A percentile compares a stretch with the other conserved stretches of the same genome.
Evolutionary conservation across 2,113 vertebrate species (phyloP).

Genomic region (Leptodactylus fuscus): DNA sequence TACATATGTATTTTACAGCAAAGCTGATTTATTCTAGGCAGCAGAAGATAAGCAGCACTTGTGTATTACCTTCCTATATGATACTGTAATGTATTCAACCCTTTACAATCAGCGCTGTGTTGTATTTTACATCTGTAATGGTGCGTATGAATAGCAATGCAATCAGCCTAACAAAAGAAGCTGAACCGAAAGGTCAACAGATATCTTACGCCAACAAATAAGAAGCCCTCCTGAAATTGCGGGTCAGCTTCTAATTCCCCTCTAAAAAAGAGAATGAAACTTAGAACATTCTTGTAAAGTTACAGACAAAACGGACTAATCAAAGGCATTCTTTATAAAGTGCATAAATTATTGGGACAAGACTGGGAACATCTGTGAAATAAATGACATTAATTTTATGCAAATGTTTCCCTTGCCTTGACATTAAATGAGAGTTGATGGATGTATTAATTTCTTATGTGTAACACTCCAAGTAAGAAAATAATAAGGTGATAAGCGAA

Average conservation of each 20-base stretch:
- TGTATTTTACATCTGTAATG: conserved; percentile 44
- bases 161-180: conserved; percentile 30
- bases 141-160: conserved; percentile 51
- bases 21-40: neutral
- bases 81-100: conserved; percentile 50
- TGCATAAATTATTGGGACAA: conserved; percentile 43
- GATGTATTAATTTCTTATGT: neutral
- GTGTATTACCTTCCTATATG: conserved; percentile 12
- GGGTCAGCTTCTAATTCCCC: conserved; percentile 45
- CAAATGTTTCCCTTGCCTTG: conserved; percentile 3
- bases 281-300: conserved; percentile 23
- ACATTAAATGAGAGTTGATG: neutral
- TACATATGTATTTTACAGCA: neutral
- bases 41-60: neutral
- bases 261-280: conserved; percentile 29
- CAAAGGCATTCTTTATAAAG: conserved; percentile 39
- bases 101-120: conserved; percentile 35
- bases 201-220: conserved; percentile 35
- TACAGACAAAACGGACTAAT: conserved; percentile 31
- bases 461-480: neutral
- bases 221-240: conserved; percentile 27
- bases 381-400: conserved; percentile 35
- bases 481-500: neutral
- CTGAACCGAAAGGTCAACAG: conserved; percentile 26
- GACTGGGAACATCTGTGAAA: conserved; percentile 46